Base-by-base conservation (phyloP, 2,888 invertebrate genomes). In the Conchocele bisecta region DNA sequence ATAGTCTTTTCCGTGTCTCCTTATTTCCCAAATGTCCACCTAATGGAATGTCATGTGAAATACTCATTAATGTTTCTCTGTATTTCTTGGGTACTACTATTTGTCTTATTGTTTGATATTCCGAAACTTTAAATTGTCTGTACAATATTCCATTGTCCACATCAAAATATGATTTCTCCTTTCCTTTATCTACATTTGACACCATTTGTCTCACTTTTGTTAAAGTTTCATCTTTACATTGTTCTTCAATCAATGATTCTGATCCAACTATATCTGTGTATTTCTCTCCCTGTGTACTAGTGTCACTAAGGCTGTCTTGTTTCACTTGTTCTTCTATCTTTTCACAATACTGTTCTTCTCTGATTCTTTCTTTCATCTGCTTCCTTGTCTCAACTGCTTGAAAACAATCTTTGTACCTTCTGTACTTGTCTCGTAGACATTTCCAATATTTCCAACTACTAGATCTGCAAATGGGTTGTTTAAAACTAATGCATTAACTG, bases 1-100 rank as follows among this genome's bases (percentile, higher is more conserved):
- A 33, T 6, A 59, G 42, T 20, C 59, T 33, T 11, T 48, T 22
- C 22, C 59, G 17, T 5, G 59, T 59, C 26, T 59, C 50, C 37
- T 48, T 59, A 33, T 17, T 59, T 4, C 59, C 59, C 17, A 59
- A 15, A 35, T 59, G 46, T 20, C 59, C 48, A 11, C 29, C 33
- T 22, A 59, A 29, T 4, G 48, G 59, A 31, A 48, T 48, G 28
- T 59, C 59, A 35, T 59, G 48, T 22, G 31, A 46, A 7, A 59
- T 17, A 1, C 26, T 5, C 11, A 48, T 13, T 5, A 59, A 26
- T 17, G 17, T 17, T 20, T 3, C 6, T 9, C 48, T 13, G 22
- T 20, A 48, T 33, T 59, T 15, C 13, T 17, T 17, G n/a, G 54
- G 54, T 9, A 4, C 54, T 20, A 54, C 54, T 15, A 54, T 22